phyloP scores from a whole-genome alignment of 2,888 invertebrate genomes.

The Apodemia hepburni region DNA sequence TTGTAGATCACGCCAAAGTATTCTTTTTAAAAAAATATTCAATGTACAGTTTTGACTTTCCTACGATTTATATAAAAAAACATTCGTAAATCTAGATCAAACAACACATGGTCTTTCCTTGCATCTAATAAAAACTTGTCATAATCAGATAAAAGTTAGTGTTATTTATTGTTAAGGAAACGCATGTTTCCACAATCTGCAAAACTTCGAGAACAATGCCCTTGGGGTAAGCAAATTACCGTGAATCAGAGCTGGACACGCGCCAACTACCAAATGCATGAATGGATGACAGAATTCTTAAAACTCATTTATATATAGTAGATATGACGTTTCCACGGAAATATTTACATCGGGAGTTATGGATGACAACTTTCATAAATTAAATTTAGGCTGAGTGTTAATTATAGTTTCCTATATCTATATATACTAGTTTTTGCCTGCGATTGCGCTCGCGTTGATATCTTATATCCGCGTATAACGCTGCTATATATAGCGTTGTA shows the following conservation, averaged over 20 bases:
- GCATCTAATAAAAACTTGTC: not conserved
- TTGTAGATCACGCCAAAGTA: too few relatives aligned
- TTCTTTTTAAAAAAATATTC: too few relatives aligned
- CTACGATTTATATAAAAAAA: too few relatives aligned
- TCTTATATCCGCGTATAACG: too few relatives aligned
- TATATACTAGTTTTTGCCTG: too few relatives aligned
- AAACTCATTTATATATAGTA: slow-evolving; percentile 1
- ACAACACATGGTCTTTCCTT: not conserved
- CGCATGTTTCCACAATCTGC: slow-evolving; percentile 12
- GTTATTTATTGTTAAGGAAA: not conserved
- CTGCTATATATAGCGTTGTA: too few relatives aligned
- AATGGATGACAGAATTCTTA: slow-evolving; percentile 11
- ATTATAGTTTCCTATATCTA: too few relatives aligned
- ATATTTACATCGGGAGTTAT: not conserved
- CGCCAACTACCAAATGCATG: slow-evolving; percentile 8
- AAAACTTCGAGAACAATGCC: slow-evolving; percentile 20
- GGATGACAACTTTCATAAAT: not conserved
- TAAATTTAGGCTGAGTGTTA: not conserved
- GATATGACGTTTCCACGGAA: not conserved
- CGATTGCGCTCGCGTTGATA: too few relatives aligned
- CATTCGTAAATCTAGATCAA: not conserved
- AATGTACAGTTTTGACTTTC: too few relatives aligned
- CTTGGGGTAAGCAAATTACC: slow-evolving; percentile 15
- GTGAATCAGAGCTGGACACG: slow-evolving; percentile 5
- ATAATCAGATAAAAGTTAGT: not conserved